phyloP scores from a whole-genome alignment of 92 coral and sea anemone species.

The Desmophyllum pertusum region DNA sequence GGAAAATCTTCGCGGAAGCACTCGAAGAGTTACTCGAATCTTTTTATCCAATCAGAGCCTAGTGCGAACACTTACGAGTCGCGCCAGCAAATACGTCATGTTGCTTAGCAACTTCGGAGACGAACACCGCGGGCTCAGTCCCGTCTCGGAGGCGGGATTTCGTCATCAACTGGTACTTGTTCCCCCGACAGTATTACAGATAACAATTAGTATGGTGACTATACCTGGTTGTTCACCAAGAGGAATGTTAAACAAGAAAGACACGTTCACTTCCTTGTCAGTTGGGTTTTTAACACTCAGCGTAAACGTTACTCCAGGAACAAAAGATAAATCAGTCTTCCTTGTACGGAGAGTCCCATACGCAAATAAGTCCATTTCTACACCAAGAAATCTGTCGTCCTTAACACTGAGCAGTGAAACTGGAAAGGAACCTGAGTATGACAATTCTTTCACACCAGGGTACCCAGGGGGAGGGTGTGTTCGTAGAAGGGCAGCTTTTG shows the following conservation, averaged over 20 bases:
- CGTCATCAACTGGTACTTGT: too few species aligned
- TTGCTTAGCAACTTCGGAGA: too few species aligned
- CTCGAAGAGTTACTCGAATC: too few species aligned
- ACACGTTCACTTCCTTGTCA: conserved; percentile 54
- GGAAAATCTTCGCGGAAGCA: too few species aligned
- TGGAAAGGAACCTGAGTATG: conserved; percentile 83
- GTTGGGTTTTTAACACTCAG: conserved; percentile 79
- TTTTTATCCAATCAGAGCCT: too few species aligned
- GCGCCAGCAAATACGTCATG: too few species aligned
- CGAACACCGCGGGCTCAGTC: too few species aligned
- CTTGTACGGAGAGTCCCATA: conserved; percentile 72
- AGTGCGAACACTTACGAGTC: too few species aligned
- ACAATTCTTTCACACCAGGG: conserved; percentile 79
- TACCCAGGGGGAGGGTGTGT: conserved; percentile 85
- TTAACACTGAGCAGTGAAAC: conserved; percentile 70
- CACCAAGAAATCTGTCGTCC: conserved; percentile 72
- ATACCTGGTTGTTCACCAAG: conserved; percentile 84
- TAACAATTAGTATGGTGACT: neutral
- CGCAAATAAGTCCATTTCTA: conserved; percentile 75
- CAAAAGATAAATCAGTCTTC: conserved; percentile 62
- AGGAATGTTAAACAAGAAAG: conserved; percentile 81
- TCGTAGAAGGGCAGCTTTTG: conserved; percentile 72
- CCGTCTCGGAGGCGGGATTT: too few species aligned
- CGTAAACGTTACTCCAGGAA: conserved; percentile 77
- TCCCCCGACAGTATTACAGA: too few species aligned